Evolutionary conservation across 1,140 invertebrate genomes (phyloP).

Genomic region (Meteorus sp.): DNA sequence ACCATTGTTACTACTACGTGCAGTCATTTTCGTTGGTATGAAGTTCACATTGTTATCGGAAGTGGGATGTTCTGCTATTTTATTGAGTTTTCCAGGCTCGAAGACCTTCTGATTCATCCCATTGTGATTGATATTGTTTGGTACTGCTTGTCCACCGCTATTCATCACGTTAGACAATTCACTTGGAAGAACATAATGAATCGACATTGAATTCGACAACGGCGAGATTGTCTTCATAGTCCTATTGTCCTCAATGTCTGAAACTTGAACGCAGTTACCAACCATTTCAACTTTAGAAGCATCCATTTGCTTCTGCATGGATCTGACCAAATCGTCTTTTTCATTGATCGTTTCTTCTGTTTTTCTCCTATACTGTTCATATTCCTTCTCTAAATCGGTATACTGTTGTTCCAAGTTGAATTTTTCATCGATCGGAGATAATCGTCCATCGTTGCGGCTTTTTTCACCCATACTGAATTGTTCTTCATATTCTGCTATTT

Average conservation of each 20-base stretch:
- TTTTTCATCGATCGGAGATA: slow-evolving; percentile 78
- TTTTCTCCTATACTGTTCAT: slow-evolving; percentile 61
- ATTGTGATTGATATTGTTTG: slow-evolving; percentile 12
- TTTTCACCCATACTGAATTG: slow-evolving; percentile 63
- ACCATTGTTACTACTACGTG: slow-evolving; percentile 23
- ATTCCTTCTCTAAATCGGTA: slow-evolving; percentile 72
- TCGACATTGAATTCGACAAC: not conserved
- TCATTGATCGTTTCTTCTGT: slow-evolving; percentile 53
- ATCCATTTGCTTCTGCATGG: slow-evolving; percentile 59
- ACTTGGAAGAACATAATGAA: not conserved
- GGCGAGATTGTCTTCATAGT: not conserved
- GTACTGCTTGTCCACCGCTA: not conserved
- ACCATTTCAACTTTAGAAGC: not conserved
- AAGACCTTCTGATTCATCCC: slow-evolving; percentile 17
- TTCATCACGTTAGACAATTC: not conserved
- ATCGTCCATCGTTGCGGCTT: slow-evolving; percentile 55
- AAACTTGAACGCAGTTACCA: not conserved
- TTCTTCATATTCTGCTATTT: slow-evolving; percentile 80
- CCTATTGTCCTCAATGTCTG: not conserved
- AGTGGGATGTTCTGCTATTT: slow-evolving; percentile 30
- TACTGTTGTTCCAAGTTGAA: slow-evolving; percentile 74
- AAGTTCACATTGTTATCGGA: slow-evolving; percentile 25
- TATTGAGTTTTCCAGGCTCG: slow-evolving; percentile 27
- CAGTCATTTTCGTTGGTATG: slow-evolving; percentile 13
- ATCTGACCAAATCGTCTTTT: slow-evolving; percentile 62